These are phyloP conservation scores for Argynnis bischoffii DNA, from an alignment of 2,888 invertebrate genomes.

Conservation along the genomic window DNA sequence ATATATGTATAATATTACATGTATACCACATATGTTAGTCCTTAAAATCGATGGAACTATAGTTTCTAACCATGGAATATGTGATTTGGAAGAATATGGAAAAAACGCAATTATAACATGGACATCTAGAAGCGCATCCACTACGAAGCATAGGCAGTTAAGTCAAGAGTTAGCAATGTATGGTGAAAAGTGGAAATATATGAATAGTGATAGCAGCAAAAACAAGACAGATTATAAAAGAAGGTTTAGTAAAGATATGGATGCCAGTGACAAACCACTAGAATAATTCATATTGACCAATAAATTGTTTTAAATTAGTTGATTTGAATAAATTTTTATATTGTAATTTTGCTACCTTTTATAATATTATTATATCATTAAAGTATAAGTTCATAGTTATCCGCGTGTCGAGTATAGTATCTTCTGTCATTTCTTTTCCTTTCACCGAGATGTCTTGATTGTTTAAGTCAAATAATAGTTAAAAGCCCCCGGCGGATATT, in stretches of 20 bases:
- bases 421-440: no score
- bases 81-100: conserved; percentile 63
- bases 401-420: no score
- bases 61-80: conserved; percentile 58
- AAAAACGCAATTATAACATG: conserved; percentile 69
- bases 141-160: conserved; percentile 49
- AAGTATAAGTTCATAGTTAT: no score
- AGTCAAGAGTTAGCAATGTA: conserved; percentile 57
- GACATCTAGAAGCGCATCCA: conserved; percentile 51
- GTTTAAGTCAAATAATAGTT: no score
- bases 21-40: conserved; percentile 60
- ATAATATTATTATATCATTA: no score
- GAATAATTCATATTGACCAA: no score
- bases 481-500: no score
- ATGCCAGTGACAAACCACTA: neutral
- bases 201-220: conserved; percentile 35
- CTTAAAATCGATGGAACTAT: conserved; percentile 57
- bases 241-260: conserved; percentile 44
- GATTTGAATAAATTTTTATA: no score
- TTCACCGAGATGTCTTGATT: no score
- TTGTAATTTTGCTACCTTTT: no score
- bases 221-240: conserved; percentile 47
- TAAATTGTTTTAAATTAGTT: no score
- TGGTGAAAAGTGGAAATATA: conserved; percentile 57
- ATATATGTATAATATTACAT: conserved; percentile 60